Conservation (phyloP, 2,888 invertebrate species). For the Malthinus flaveolus region DNA sequence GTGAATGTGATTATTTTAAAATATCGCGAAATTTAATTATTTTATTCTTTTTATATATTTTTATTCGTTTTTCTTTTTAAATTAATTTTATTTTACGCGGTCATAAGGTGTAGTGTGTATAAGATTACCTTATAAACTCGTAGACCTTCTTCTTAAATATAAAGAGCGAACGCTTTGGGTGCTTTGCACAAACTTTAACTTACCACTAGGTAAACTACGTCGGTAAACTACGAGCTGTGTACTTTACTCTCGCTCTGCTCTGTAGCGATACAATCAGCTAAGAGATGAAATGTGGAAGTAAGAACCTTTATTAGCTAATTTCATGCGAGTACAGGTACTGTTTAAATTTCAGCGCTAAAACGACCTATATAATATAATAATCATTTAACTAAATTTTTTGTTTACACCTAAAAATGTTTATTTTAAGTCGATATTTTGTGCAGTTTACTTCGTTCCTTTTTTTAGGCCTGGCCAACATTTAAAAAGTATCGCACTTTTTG, state of each 20-base stretch:
- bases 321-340: constrained; percentile 24
- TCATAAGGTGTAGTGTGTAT: constrained; percentile 1
- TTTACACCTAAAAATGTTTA: no score
- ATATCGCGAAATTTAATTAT: not conserved
- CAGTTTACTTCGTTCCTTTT: no score
- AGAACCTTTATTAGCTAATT: constrained; percentile 47
- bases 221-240: constrained; percentile 45
- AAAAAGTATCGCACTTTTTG: no score
- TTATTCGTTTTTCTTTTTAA: not conserved
- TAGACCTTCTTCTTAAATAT: constrained; percentile 45
- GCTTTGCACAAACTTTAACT: constrained; percentile 47
- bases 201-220: constrained; percentile 48
- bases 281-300: constrained; percentile 46
- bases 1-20: constrained; percentile 5
- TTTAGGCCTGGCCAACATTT: no score
- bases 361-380: no score
- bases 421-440: no score
- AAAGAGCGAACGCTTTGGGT: constrained; percentile 44
- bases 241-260: constrained; percentile 42
- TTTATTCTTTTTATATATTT: constrained; percentile 5
- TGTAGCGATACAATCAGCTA: constrained; percentile 49
- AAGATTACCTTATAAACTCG: constrained; percentile 41
- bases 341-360: constrained; percentile 6
- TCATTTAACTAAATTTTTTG: no score
- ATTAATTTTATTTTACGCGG: not conserved